Base-by-base conservation (phyloP, 2,888 invertebrate species). In the Ctena decussata region DNA sequence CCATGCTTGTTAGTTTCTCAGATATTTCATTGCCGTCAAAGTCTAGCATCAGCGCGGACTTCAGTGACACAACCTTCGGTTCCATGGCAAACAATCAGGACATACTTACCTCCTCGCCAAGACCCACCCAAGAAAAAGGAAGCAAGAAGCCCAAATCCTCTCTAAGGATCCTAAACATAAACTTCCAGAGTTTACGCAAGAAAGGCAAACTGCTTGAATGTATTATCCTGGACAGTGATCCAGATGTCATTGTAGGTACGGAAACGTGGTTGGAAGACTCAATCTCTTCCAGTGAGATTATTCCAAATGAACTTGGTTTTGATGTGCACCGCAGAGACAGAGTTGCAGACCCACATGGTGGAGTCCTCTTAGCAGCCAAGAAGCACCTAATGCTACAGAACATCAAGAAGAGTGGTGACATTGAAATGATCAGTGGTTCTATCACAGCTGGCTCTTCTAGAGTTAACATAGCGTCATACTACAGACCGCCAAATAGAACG, bases 21-120 rank as follows among this genome's bases (percentile, higher is more conserved):
- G 71, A 77, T 18, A 70, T 70, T 21, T 44, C 77, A 70, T 27
- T 18, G 37, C 69, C 77, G 1, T 69, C 77, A 15, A 77, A 37
- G 41, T 32, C 70, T 18, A 77, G 77, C 37, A 70, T 44, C 18
- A 77, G 35, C 11, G 39, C 49, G 0, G 69, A 70, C 27, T 24
- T 8, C 6, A 30, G 30, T 27, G 30, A 60, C 60, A 27, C 60
- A 27, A 60, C 60, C 1, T 53, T 53, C n/a, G 24, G 53, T 24
- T 53, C 53, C 53, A 18, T 21, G 24, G 27, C 60, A 30, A 30
- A 30, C 60, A 30, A 30, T 60, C 60, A 60, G 27, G 30, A 60
- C 8, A 60, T 60, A 30, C 30, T 60, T 30, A 60, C 60, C 60
- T 60, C 60, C 27, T 60, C 60, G 3, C 60, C 30, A 60, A 60